Base-by-base conservation (phyloP, 2,113 vertebrate species). In the Callospermophilus lateralis region DNA sequence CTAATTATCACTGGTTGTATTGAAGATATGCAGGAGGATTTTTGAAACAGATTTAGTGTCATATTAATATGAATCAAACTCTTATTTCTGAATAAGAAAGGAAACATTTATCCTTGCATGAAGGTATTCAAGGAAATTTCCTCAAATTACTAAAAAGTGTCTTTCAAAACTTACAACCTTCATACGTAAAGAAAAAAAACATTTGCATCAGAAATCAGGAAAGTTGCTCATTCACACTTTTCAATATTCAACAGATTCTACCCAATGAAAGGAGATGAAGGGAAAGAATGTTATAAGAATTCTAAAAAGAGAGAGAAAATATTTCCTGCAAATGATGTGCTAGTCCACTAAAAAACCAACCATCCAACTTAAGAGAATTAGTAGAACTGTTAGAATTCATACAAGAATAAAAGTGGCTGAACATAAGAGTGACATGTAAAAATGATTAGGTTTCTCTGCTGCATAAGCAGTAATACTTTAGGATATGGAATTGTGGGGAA, bases 21-120 rank as follows among this genome's bases (percentile, higher is more conserved):
- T 70, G 61, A 81, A 93, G 61, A 48, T 6, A 37, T 17, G 11
- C 37, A 22, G 24, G 45, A 81, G 65, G 16, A 26, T 61, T 37
- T 51, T 83, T 86, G 39, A 88, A 65, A 48, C 26, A 96, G 39
- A 93, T 81, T 70, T 72, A 70, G 70, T 84, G 53, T 45, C 48
- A 63, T 12, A 65, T 39, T 48, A 61, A 3, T 32, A 67, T 70
- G 79, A 95, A 55, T 32, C 22, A 8, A 61, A 26, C 9, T 34
- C 20, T 79, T 79, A 3, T 84, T 84, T 97, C 8, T 90, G 34
- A 68, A 34, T 91, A 78, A 51, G 80, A 39, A 76, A 51, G 30
- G 30, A 81, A 81, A 37, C 37, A 53, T 51, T 9, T n/a, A 53
- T 63, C 2, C 7, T 91, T 67, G 94, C 32, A 80, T 37, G 65